These are phyloP conservation scores for Gryon sp. DNA, from an alignment of 1,140 invertebrate species.

Conservation along the genomic window DNA sequence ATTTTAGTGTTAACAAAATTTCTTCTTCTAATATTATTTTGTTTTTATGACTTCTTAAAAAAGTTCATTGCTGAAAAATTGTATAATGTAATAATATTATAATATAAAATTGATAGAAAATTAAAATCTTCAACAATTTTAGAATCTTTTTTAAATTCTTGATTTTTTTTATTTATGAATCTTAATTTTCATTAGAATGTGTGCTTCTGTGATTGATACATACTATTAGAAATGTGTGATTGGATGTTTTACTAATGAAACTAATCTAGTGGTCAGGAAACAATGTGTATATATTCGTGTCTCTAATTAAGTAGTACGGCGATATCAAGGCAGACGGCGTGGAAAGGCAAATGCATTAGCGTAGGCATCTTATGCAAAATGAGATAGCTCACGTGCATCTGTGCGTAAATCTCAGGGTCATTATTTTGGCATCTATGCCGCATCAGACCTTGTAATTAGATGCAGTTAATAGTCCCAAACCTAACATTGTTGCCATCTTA, in stretches of 20 bases:
- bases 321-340: constrained; percentile 54
- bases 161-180: too few species aligned
- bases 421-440: constrained; percentile 79
- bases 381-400: constrained; percentile 74
- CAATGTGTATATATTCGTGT: constrained; percentile 38
- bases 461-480: constrained; percentile 77
- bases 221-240: constrained; percentile 3
- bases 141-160: too few species aligned
- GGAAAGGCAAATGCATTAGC: constrained; percentile 67
- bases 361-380: constrained; percentile 74
- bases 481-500: constrained; percentile 69
- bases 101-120: too few species aligned
- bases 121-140: too few species aligned
- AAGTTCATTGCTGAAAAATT: too few species aligned
- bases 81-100: too few species aligned
- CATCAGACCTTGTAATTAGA: constrained; percentile 79
- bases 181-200: too few species aligned
- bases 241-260: constrained; percentile 35
- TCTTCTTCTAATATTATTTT: too few species aligned
- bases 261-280: constrained; percentile 53
- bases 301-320: constrained; percentile 46
- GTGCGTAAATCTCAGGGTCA: constrained; percentile 77
- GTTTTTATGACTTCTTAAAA: too few species aligned
- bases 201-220: background rate
- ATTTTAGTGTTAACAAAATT: too few species aligned